These are phyloP conservation scores for Pelochelys cantorii DNA, from an alignment of 2,797 vertebrate genomes.

Conservation along the genomic window DNA sequence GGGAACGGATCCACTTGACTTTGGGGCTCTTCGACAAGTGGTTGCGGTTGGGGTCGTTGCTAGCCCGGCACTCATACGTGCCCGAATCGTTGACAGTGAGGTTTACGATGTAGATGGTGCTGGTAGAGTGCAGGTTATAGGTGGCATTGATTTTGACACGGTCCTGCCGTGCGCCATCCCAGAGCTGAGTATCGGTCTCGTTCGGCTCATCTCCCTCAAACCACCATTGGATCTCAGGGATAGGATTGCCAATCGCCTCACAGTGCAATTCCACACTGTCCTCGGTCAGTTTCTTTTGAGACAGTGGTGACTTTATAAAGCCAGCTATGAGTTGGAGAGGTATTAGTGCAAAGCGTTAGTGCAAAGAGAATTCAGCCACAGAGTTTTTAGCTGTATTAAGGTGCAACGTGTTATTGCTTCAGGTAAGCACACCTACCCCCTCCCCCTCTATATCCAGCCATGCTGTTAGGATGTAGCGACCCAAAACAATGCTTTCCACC, in stretches of 20 bases:
- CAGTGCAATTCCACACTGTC: slow-evolving; percentile 89
- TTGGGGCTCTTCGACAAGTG: slow-evolving; percentile 92
- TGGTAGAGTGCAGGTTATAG: slow-evolving; percentile 90
- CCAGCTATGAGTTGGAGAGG: slow-evolving; percentile 84
- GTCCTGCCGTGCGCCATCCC: slow-evolving; percentile 89
- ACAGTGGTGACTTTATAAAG: slow-evolving; percentile 91
- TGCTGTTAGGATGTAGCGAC: neutral
- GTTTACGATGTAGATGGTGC: slow-evolving; percentile 85
- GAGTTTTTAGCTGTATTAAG: neutral
- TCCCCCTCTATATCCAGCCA: neutral
- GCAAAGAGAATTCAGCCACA: slow-evolving; percentile 57
- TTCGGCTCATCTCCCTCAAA: slow-evolving; percentile 87
- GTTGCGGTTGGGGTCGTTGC: slow-evolving; percentile 96
- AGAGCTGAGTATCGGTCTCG: slow-evolving; percentile 88
- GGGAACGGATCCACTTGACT: slow-evolving; percentile 98
- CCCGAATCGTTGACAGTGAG: slow-evolving; percentile 88
- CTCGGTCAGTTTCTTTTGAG: slow-evolving; percentile 85
- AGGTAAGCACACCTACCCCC: neutral
- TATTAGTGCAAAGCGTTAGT: slow-evolving; percentile 73
- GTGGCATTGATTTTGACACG: slow-evolving; percentile 90
- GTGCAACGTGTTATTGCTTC: neutral
- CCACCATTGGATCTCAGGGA: slow-evolving; percentile 98
- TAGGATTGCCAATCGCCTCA: slow-evolving; percentile 91
- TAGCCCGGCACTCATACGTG: slow-evolving; percentile 94
- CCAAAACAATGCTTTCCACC: neutral